Base-by-base conservation (phyloP, 2,113 vertebrate genomes). In the Strix aluco region DNA sequence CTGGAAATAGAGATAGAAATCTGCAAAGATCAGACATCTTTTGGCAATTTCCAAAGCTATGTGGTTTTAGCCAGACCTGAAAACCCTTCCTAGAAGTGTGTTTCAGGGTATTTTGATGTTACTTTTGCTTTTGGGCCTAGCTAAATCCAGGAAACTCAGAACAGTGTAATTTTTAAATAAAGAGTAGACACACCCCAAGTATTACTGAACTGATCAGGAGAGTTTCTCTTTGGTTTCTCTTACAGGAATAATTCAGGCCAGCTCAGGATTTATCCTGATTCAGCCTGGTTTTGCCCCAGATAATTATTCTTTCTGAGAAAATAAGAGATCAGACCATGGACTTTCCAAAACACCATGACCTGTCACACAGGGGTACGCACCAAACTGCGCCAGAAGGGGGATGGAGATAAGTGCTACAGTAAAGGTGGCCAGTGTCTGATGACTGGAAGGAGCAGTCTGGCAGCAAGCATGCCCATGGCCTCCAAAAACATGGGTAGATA, bases 1-100 rank as follows among this genome's bases (percentile, higher is more conserved):
- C 86, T 95, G 96, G 93, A 97, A 94, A 80, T 82, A n/a, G 44
- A 36, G 90, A 80, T 96, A 95, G 95, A 97, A 97, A 97, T 94
- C 95, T 77, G 86, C 38, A 51, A 70, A 90, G 92, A 88, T 94
- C 93, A 97, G 82, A 91, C 13, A 6, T 47, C 91, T 36, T 54
- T 52, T 32, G 54, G 96, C 75, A 4, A 94, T 92, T 94, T 96
- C 92, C 95, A 96, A 69, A 86, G 81, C 88, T 86, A 0, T 55
- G 88, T 81, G 92, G 67, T 84, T 90, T 96, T 78, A 94, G 92
- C 91, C 89, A 81, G 94, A 82, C 73, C 92, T 74, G 87, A 88
- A 92, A 92, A 71, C 58, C 77, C 61, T 94, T 75, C 90, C 90
- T 96, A 92, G 94, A 87, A 91, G 91, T 85, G 94, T 92, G 66